Percentiles rank a stretch among this genome's conserved stretches.
phyloP scores from a whole-genome alignment of 2,888 invertebrate species.

The Sesia apiformis region DNA sequence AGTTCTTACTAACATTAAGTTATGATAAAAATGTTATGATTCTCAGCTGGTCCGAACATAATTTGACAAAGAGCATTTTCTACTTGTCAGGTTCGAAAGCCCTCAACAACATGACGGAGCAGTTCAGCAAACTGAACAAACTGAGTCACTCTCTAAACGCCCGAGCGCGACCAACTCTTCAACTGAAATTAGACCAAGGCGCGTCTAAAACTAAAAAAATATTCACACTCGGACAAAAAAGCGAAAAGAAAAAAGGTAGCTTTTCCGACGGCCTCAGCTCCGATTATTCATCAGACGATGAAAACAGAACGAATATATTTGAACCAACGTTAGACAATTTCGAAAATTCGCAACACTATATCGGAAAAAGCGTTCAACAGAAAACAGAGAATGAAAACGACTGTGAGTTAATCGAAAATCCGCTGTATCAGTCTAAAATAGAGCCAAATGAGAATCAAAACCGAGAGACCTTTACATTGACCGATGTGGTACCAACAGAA shows the following conservation, averaged over 20 bases:
- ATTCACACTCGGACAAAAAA: conserved; percentile 64
- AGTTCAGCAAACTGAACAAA: conserved; percentile 88
- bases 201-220: conserved; percentile 60
- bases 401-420: conserved; percentile 61
- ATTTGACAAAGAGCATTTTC: too few species aligned
- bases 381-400: conserved; percentile 40
- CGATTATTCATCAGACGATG: conserved; percentile 71
- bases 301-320: conserved; percentile 62
- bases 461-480: conserved; percentile 71
- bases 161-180: conserved; percentile 65
- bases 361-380: conserved; percentile 42
- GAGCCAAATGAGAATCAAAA: conserved; percentile 49
- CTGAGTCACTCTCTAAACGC: conserved; percentile 78
- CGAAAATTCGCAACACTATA: conserved; percentile 64
- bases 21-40: too few species aligned
- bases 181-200: conserved; percentile 62
- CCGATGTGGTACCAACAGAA: conserved; percentile 77
- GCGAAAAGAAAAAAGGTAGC: conserved; percentile 75
- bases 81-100: conserved; percentile 82
- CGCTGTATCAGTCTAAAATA: conserved; percentile 63
- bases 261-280: conserved; percentile 78
- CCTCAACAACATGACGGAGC: conserved; percentile 88
- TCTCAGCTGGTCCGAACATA: too few species aligned
- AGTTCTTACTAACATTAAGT: too few species aligned
- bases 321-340: conserved; percentile 68